phyloP scores from a whole-genome alignment of 2,113 vertebrate genomes.

The Deroptyus accipitrinus region DNA sequence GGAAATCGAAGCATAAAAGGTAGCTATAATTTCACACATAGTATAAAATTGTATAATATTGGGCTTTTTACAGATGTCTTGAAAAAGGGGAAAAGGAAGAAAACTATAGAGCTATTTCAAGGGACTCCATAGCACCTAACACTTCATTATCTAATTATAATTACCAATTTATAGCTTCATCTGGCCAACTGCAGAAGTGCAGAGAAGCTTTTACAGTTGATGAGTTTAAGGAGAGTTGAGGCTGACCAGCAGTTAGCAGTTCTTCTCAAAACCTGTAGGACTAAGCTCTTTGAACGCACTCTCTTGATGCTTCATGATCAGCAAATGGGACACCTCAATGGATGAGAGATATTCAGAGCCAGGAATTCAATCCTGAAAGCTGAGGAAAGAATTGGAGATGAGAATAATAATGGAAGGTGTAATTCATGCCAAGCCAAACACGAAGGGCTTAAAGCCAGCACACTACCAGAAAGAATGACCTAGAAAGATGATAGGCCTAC shows the following conservation, averaged over 20 bases:
- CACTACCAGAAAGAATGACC: conserved; percentile 7
- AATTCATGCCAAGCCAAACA: conserved; percentile 17
- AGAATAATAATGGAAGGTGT: conserved; percentile 6
- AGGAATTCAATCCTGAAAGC: not conserved
- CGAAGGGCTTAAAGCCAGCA: not conserved
- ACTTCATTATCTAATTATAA: not conserved
- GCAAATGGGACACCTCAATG: not conserved
- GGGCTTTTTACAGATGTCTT: not conserved
- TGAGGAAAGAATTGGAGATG: not conserved
- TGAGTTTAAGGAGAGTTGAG: not conserved
- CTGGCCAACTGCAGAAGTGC: not conserved
- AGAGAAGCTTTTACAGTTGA: not conserved
- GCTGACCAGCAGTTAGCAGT: not conserved
- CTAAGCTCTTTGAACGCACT: not conserved
- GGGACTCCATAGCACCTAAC: not conserved
- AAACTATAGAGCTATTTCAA: not conserved
- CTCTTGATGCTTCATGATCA: not conserved
- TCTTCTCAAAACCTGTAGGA: not conserved
- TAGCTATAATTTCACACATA: not conserved
- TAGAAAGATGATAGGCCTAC: not conserved
- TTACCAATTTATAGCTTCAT: not conserved
- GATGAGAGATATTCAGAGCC: not conserved
- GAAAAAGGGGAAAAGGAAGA: not conserved
- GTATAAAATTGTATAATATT: not conserved
- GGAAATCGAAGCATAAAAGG: not conserved